Percentiles rank a stretch among this genome's conserved stretches.
Evolutionary conservation across 2,113 vertebrate genomes (phyloP).

Genomic region (Callipepla squamata): DNA sequence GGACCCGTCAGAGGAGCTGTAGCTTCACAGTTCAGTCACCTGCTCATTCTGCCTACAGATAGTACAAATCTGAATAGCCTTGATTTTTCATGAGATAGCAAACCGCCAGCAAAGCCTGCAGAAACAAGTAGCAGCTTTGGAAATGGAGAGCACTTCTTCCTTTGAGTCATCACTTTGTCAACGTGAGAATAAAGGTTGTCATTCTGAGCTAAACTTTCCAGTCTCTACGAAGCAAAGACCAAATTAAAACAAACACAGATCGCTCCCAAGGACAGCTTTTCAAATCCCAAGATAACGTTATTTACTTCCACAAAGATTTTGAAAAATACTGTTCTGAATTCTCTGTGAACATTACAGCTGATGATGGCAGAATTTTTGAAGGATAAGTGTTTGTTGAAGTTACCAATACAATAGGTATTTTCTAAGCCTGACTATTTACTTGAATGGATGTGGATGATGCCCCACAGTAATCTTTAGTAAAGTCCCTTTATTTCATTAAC

Average conservation of each 20-base stretch:
- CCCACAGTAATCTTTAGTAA: not conserved
- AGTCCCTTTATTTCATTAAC: not conserved
- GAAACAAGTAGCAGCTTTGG: not conserved
- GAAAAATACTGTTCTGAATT: not conserved
- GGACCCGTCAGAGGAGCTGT: not conserved
- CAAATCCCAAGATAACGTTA: not conserved
- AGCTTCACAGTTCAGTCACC: not conserved
- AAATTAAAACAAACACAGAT: not conserved
- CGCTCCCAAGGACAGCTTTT: not conserved
- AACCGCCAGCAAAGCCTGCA: not conserved
- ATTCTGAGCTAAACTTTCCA: not conserved
- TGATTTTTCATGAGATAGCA: not conserved
- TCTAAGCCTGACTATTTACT: not conserved
- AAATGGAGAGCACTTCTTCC: not conserved
- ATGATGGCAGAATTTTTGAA: not conserved
- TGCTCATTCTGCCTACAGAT: not conserved
- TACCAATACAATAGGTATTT: not conserved
- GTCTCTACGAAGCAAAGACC: not conserved
- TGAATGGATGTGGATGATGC: not conserved
- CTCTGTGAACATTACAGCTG: not conserved
- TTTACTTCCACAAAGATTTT: not conserved
- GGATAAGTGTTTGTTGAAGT: not conserved
- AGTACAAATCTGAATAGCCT: not conserved
- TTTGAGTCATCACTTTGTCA: not conserved
- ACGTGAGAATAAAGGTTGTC: not conserved